Evolutionary conservation across 2,888 invertebrate genomes (phyloP).

Genomic region (Drosophila fulvimacula): DNA sequence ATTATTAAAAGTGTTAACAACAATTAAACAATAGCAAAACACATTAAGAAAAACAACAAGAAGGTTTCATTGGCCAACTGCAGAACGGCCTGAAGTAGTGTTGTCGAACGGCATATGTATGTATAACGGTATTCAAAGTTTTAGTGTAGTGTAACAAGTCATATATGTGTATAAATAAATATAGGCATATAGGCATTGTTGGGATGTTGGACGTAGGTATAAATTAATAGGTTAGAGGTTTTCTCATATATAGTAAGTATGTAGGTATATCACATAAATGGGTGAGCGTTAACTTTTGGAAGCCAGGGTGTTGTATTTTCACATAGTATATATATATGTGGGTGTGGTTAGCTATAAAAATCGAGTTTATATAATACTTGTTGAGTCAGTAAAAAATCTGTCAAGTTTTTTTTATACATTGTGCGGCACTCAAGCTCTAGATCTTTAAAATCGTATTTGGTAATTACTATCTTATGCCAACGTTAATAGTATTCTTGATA

Average conservation of each 20-base stretch:
- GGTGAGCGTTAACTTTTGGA: constrained; percentile 70
- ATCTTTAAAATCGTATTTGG: constrained; percentile 30
- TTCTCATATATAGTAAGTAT: constrained; percentile 16
- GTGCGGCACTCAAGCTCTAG: constrained; percentile 29
- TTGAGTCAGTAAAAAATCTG: constrained; percentile 76
- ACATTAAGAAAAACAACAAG: constrained; percentile 73
- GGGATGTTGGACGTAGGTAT: constrained; percentile 37
- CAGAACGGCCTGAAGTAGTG: constrained; percentile 62
- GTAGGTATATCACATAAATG: constrained; percentile 27
- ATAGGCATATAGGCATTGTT: constrained; percentile 27
- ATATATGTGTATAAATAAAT: constrained; percentile 28
- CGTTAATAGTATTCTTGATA: constrained; percentile 23
- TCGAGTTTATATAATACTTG: constrained; percentile 39
- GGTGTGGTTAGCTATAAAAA: constrained; percentile 28
- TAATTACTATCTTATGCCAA: constrained; percentile 47
- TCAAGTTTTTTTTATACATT: constrained; percentile 40
- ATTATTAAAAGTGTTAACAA: constrained; percentile 71
- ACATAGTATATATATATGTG: constrained; percentile 36
- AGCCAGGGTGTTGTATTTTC: constrained; percentile 59
- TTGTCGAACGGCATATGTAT: constrained; percentile 42
- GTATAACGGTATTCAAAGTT: constrained; percentile 27
- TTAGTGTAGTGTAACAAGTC: constrained; percentile 50
- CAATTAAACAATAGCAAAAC: constrained; percentile 59
- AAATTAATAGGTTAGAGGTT: constrained; percentile 10
- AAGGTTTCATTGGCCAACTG: constrained; percentile 60